These are phyloP conservation scores for Zygogramma bicolorata DNA, from an alignment of 2,888 invertebrate genomes.

Conservation along the genomic window DNA sequence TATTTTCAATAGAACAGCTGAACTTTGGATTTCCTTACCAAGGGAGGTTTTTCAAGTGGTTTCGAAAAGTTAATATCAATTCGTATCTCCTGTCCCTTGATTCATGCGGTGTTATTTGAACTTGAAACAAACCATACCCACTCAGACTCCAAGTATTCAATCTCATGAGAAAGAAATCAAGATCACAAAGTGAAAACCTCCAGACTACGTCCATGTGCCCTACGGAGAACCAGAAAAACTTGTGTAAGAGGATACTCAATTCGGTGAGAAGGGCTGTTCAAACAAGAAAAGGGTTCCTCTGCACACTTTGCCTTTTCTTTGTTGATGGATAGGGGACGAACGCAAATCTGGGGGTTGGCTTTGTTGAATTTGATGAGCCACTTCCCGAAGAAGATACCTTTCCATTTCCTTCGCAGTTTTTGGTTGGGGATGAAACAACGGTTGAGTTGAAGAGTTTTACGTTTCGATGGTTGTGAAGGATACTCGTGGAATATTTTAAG, in stretches of 20 bases:
- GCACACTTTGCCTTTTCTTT: conserved; percentile 8
- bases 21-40: no score
- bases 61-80: no score
- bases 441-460: background rate
- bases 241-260: conserved; percentile 8
- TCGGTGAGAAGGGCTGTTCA: background rate
- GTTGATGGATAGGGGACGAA: conserved; percentile 1
- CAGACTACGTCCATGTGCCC: background rate
- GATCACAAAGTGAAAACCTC: background rate
- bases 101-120: no score
- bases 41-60: no score
- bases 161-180: background rate
- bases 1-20: no score
- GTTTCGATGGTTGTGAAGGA: background rate
- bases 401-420: background rate
- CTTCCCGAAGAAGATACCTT: background rate
- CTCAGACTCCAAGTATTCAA: background rate
- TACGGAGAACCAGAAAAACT: background rate
- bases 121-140: no score
- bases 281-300: conserved; percentile 6
- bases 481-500: background rate
- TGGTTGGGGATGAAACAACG: background rate
- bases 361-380: conserved; percentile 4
- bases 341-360: background rate
- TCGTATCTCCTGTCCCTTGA: no score